Evolutionary conservation across 2,113 vertebrate genomes (phyloP), one percentile per base, ranked within the genome.

Genomic region (Dunckerocampus dactyliophorus): DNA sequence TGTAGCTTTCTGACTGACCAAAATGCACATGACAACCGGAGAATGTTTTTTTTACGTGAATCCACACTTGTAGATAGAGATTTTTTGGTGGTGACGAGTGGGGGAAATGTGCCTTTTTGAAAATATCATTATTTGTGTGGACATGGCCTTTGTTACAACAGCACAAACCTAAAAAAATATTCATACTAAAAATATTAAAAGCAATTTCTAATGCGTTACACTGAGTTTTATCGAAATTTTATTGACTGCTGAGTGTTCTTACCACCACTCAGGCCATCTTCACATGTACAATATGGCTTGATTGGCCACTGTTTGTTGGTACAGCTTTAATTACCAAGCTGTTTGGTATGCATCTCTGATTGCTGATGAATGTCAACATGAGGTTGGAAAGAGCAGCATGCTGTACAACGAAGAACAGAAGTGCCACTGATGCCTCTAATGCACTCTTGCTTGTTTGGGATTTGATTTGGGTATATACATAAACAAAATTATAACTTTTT

Each of bases 281-380:
- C 9, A 19, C n/a, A 37, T 24, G 17, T 12, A 82, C 76, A 83
- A 80, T 82, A 16, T 58, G 37, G 55, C 24, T 53, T 85, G 84
- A 88, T 88, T 85, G 66, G 56, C 48, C 1, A 24, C 62, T 84
- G 81, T 86, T 85, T 86, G 74, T 71, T 80, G 71, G 60, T 70
- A 77, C 70, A 74, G 74, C 64, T 63, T 68, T 72, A 77, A 84
- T 83, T 77, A 85, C 65, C 31, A 21, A n/a, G 48, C 62, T 72
- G 62, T 69, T 77, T 65, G 59, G 66, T 48, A 50, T 28, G 48
- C 76, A 47, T 77, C 46, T 63, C 68, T 76, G 76, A 84, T 82
- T 82, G 62, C 75, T 63, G 47, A 64, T 28, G 50, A 61, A 39
- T 39, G 45, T 73, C 66, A 63, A 63, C 51, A 28, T 14, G 21